Evolutionary conservation across 2,888 invertebrate species (phyloP).

Genomic region (Drosophila helvetica): DNA sequence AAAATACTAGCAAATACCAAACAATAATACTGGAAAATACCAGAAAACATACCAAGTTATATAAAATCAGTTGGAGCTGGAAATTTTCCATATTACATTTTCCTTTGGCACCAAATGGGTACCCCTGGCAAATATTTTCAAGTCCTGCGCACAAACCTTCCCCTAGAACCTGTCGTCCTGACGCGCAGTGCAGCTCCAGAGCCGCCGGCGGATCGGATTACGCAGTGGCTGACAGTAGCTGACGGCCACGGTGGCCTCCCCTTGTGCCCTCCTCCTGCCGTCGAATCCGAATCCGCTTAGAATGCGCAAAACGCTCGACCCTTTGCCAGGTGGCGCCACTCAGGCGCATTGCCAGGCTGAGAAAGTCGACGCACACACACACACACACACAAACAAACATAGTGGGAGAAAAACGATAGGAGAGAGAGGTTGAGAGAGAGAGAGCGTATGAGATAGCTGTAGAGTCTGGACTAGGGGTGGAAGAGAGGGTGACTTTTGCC

Average conservation of each 20-base stretch:
- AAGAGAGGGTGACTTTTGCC: slow-evolving; percentile 34
- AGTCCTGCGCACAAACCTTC: neutral
- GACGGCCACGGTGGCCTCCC: too few relatives aligned
- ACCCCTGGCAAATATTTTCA: neutral
- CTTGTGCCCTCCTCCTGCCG: slow-evolving; percentile 4
- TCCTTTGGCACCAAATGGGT: neutral
- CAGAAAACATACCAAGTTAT: too few relatives aligned
- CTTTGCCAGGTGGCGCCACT: slow-evolving; percentile 61
- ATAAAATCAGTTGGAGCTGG: too few relatives aligned
- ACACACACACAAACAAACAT: neutral
- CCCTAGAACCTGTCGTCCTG: slow-evolving; percentile 22
- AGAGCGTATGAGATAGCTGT: slow-evolving; percentile 18
- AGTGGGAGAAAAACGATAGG: neutral
- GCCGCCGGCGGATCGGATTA: slow-evolving; percentile 47
- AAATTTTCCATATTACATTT: neutral
- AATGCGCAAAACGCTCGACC: slow-evolving; percentile 59
- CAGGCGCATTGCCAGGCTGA: slow-evolving; percentile 31
- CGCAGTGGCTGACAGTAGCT: slow-evolving; percentile 35
- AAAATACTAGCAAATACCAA: too few relatives aligned
- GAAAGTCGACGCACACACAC: slow-evolving; percentile 43
- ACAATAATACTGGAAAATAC: too few relatives aligned
- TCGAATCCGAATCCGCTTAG: slow-evolving; percentile 33
- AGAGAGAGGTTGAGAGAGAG: neutral
- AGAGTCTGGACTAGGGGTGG: slow-evolving; percentile 35
- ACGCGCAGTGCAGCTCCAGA: slow-evolving; percentile 14